Evolutionary conservation across 1,140 invertebrate genomes (phyloP), one percentile per base, ranked within the genome.

Genomic region (Bombus sibiricus): DNA sequence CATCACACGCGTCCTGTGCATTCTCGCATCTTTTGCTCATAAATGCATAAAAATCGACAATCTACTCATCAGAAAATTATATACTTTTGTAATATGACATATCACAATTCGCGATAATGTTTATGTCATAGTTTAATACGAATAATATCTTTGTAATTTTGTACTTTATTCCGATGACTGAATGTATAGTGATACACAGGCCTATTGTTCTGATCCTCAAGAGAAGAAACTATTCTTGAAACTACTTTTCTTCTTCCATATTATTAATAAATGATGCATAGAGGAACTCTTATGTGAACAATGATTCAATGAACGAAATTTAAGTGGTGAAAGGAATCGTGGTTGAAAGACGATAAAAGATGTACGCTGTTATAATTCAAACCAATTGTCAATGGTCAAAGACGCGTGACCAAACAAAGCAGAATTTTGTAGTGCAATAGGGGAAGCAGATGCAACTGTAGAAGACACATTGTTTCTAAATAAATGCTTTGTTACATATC

Each of bases 391-490:
- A 25, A 34, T 0, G 28, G 28, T 47, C 34, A 10, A 8, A 12
- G 18, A 12, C 32, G 64, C 13, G 9, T 37, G 28, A 73, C 12
- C 69, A 15, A 82, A 82, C 10, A 41, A 64, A 47, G 41, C 13
- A 62, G 53, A 82, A 75, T 64, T 64, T 74, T 41, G 28, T 37
- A 75, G 68, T 22, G 28, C 25, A 59, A 76, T 82, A 43, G 12
- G 6, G 8, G 37, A 28, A 22, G 57, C 28, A 68, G 43, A 32
- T 22, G 22, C 8, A 66, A 10, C 15, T 3, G 15, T 3, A 68
- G 43, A 53, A 66, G 68, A 3, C 32, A 41, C 34, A 59, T 80
- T 84, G 32, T 73, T 80, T 85, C 15, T 64, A 28, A 80, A 80
- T 32, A 41, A 84, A 28, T 28, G 32, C 12, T 39, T 28, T 34